These are phyloP conservation scores for Plectrocnemia conspersa DNA, from an alignment of 1,140 invertebrate genomes.

Conservation along the genomic window DNA sequence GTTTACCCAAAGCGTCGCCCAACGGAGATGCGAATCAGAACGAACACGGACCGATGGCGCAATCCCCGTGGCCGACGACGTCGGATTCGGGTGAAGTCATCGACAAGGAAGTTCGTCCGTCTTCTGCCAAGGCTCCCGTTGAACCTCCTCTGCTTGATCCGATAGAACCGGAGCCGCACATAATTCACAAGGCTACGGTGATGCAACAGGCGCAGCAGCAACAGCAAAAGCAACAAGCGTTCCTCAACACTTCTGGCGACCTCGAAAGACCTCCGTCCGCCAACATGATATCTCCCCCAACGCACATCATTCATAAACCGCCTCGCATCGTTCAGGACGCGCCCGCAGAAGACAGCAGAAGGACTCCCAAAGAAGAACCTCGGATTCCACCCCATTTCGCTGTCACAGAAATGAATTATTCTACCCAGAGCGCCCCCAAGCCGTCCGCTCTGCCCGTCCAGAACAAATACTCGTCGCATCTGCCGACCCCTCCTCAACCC, in stretches of 20 bases:
- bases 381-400: conserved; percentile 16
- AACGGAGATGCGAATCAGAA: background rate
- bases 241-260: conserved; percentile 45
- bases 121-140: conserved; percentile 35
- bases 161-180: conserved; percentile 46
- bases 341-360: background rate
- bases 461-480: conserved; percentile 39
- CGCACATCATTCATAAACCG: conserved; percentile 47
- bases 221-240: conserved; percentile 44
- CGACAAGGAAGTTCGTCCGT: conserved; percentile 18
- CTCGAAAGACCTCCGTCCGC: conserved; percentile 44
- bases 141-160: conserved; percentile 13
- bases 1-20: conserved; percentile 57
- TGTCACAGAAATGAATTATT: conserved; percentile 30
- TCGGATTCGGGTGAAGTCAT: no score
- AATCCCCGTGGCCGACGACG: background rate
- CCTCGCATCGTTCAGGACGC: background rate
- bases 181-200: conserved; percentile 50
- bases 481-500: conserved; percentile 38
- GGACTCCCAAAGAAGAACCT: conserved; percentile 15
- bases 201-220: conserved; percentile 52
- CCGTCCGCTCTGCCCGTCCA: conserved; percentile 27
- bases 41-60: background rate
- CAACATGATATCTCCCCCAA: conserved; percentile 43
- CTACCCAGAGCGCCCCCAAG: conserved; percentile 18